These are phyloP conservation scores for Lasioglossum lativentre DNA, from an alignment of 2,888 invertebrate genomes.

Conservation along the genomic window DNA sequence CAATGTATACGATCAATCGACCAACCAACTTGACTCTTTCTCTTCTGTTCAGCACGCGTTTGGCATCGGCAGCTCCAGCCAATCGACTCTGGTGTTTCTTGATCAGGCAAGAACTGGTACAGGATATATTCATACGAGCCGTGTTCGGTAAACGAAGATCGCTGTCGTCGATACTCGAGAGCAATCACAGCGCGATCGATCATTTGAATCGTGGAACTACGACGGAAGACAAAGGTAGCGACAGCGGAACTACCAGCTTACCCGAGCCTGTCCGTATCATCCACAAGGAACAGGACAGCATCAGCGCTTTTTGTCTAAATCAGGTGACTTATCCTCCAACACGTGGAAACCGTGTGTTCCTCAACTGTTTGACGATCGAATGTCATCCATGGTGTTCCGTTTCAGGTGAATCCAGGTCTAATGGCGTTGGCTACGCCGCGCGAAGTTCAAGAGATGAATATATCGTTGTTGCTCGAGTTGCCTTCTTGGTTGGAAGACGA, in stretches of 20 bases:
- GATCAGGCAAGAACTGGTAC: slow-evolving; percentile 96
- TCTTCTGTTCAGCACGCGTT: slow-evolving; percentile 85
- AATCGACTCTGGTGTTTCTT: slow-evolving; percentile 96
- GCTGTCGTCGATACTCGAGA: slow-evolving; percentile 85
- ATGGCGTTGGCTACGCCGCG: slow-evolving; percentile 97
- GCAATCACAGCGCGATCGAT: slow-evolving; percentile 79
- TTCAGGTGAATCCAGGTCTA: slow-evolving; percentile 90
- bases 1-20: not conserved
- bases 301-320: slow-evolving; percentile 98
- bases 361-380: not conserved
- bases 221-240: slow-evolving; percentile 82
- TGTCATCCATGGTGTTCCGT: not conserved
- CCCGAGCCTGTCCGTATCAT: slow-evolving; percentile 97
- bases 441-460: slow-evolving; percentile 99
- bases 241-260: slow-evolving; percentile 84
- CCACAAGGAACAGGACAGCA: slow-evolving; percentile 99
- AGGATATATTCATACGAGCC: slow-evolving; percentile 97
- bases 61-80: slow-evolving; percentile 90
- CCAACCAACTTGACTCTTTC: not conserved
- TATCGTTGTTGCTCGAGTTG: slow-evolving; percentile 94
- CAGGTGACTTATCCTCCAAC: slow-evolving; percentile 87
- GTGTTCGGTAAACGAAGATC: slow-evolving; percentile 94
- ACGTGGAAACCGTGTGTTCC: not conserved
- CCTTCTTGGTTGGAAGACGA: slow-evolving; percentile 98
- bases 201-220: slow-evolving; percentile 76